A percentile compares a stretch with the other conserved stretches of the same genome.
Conservation (phyloP, 35 echinoderm and acorn worm species). For the Heliocidaris erythrogramma region DNA sequence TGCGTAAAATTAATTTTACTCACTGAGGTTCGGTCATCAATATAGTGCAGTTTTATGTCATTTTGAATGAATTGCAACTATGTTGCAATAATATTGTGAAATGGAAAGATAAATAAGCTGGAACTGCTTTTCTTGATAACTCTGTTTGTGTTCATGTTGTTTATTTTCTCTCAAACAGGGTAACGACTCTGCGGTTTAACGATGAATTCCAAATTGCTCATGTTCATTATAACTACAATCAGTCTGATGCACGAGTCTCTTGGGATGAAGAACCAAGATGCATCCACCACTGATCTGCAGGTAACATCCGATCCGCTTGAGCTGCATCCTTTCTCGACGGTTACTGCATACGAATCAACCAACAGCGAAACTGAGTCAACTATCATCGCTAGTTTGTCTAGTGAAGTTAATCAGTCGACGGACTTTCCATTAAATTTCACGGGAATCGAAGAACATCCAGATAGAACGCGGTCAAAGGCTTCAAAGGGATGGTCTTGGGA, state of each 20-base stretch:
- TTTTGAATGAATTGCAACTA: too few relatives aligned
- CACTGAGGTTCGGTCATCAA: too few relatives aligned
- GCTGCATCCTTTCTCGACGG: background rate
- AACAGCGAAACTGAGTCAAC: background rate
- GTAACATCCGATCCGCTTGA: background rate
- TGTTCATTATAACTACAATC: background rate
- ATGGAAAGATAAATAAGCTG: too few relatives aligned
- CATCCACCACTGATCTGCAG: background rate
- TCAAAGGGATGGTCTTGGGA: background rate
- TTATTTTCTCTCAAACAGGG: background rate
- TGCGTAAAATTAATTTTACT: too few relatives aligned
- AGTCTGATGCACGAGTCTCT: background rate
- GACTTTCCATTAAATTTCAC: background rate
- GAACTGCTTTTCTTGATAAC: too few relatives aligned
- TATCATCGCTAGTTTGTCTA: background rate
- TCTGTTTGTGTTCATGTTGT: too few relatives aligned
- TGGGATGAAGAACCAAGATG: background rate
- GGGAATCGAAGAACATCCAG: background rate
- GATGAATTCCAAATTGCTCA: background rate
- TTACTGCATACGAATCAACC: background rate
- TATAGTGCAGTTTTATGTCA: too few relatives aligned
- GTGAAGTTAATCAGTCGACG: background rate
- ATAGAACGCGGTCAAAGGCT: background rate
- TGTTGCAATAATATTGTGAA: too few relatives aligned
- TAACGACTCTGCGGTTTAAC: background rate